A percentile compares a stretch with the other conserved stretches of the same genome.
Evolutionary conservation across 2,113 vertebrate species (phyloP).

Genomic region (Tinamus guttatus): DNA sequence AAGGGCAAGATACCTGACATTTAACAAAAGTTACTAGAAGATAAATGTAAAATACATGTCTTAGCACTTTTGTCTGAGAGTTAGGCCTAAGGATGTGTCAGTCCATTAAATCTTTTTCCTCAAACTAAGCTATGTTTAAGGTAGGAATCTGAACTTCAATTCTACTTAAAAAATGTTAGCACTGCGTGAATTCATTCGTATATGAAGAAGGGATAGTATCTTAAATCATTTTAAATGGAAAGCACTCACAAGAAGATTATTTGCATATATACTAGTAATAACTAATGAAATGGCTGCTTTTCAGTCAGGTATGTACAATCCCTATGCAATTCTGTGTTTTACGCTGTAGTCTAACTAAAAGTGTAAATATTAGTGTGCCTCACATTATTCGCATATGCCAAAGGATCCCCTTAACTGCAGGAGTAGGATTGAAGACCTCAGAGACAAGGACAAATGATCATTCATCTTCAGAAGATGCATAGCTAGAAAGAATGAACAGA

Average conservation of each 20-base stretch:
- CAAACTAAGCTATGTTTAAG: background rate
- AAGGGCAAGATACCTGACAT: background rate
- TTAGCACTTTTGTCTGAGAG: background rate
- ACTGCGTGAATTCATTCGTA: background rate
- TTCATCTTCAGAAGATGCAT: background rate
- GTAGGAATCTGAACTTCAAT: background rate
- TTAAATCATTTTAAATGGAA: background rate
- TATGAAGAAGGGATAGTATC: background rate
- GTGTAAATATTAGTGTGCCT: background rate
- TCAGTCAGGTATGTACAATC: background rate
- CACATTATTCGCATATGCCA: background rate
- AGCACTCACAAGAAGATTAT: background rate
- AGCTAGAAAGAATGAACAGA: background rate
- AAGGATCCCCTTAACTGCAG: background rate
- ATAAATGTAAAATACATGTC: background rate
- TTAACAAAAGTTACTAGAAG: background rate
- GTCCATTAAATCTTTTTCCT: background rate
- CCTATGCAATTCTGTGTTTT: background rate
- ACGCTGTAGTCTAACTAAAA: background rate
- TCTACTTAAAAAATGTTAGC: background rate
- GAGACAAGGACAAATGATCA: background rate
- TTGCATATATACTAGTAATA: background rate
- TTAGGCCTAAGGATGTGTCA: background rate
- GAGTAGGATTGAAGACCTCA: background rate
- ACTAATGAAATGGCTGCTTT: background rate